Percentiles rank a stretch among this genome's conserved stretches.
phyloP scores from a whole-genome alignment of 1,140 invertebrate species.

The Lutraria rhynchaena region DNA sequence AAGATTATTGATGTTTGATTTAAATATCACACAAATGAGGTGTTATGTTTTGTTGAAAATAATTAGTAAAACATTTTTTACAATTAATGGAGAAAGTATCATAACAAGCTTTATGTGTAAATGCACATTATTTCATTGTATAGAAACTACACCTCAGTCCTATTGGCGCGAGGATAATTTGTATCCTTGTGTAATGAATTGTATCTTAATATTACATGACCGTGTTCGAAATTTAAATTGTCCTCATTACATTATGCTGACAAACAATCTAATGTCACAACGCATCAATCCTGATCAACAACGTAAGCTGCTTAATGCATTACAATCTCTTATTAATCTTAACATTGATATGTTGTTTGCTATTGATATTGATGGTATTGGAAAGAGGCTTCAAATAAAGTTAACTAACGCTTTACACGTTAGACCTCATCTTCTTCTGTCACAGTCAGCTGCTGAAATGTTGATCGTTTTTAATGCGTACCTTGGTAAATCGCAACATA shows the following conservation, averaged over 20 bases:
- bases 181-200: not conserved
- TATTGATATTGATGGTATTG: not conserved
- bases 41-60: constrained; percentile 6
- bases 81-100: not conserved
- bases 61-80: not conserved
- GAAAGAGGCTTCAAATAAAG: not conserved
- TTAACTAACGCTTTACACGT: not conserved
- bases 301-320: not conserved
- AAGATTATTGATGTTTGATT: constrained; percentile 8
- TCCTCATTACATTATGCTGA: constrained; percentile 3
- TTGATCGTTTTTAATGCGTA: no score
- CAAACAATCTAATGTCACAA: constrained; percentile 2
- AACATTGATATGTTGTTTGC: not conserved
- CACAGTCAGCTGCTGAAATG: not conserved
- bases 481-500: not conserved
- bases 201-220: not conserved
- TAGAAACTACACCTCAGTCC: not conserved
- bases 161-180: not conserved
- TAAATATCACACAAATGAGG: constrained; percentile 1
- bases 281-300: not conserved
- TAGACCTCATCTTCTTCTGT: no score
- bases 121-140: not conserved
- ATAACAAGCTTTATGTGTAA: constrained; percentile 8
- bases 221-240: not conserved
- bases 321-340: not conserved